These are phyloP conservation scores for Tetramorium parvispinum DNA, from an alignment of 1,140 invertebrate genomes.

Conservation along the genomic window DNA sequence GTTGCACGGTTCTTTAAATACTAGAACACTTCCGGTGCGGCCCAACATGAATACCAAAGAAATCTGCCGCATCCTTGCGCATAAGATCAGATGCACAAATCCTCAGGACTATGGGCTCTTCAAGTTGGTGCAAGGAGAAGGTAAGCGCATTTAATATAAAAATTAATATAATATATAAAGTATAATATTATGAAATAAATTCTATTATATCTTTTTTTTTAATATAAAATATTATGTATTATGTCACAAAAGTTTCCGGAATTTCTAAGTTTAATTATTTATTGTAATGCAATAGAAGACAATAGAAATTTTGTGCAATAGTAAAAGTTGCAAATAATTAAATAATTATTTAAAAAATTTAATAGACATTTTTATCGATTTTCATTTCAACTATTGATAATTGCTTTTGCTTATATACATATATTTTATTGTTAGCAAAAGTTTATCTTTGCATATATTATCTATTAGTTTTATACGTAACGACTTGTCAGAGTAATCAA, in stretches of 20 bases:
- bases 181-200: neutral
- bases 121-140: slow-evolving; percentile 95
- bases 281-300: too few species aligned
- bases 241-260: neutral
- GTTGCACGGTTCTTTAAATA: slow-evolving; percentile 94
- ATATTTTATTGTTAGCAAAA: neutral
- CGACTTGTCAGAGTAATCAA: too few species aligned
- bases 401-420: neutral
- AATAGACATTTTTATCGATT: neutral
- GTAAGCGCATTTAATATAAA: slow-evolving; percentile 82
- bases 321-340: neutral
- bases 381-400: neutral
- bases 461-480: too few species aligned
- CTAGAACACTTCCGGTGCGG: slow-evolving; percentile 95
- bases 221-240: neutral
- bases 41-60: slow-evolving; percentile 96
- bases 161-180: neutral
- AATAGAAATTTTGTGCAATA: neutral
- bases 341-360: neutral
- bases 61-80: slow-evolving; percentile 96
- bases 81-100: slow-evolving; percentile 97
- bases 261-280: too few species aligned
- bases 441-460: too few species aligned
- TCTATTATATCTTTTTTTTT: neutral
- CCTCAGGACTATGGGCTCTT: slow-evolving; percentile 98